Base-by-base conservation (phyloP, 2,113 vertebrate genomes). In the Sapajus apella region DNA sequence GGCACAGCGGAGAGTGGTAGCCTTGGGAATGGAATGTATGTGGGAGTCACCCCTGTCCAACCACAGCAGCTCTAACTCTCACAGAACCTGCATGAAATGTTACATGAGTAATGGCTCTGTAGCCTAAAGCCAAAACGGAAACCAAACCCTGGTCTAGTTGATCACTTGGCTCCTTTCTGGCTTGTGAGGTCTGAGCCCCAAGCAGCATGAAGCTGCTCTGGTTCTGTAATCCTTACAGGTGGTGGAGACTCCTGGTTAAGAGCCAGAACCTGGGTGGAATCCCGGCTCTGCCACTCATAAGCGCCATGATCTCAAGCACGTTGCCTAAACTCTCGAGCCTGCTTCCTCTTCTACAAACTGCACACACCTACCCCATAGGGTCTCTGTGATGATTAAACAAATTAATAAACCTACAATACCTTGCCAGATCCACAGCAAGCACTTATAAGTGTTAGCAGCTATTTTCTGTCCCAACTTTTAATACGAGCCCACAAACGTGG, bases 381-480 rank as follows among this genome's bases (percentile, higher is more conserved):
- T 6, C 45, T 37, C 8, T 16, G 16, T 27, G 56, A 88, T 20
- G 73, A 82, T 52, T 61, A 50, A 77, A 93, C 80, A 92, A 77
- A 93, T 35, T 8, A 43, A 87, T 35, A 80, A 30, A 61, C 66
- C 58, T 27, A 23, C 55, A 90, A 47, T 37, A 58, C 64, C 32
- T 89, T 2, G 13, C 68, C 52, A 93, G 87, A 84, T 8, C 32
- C 37, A 70, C 16, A 37, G 61, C n/a, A 47, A 73, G 13, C 7
- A 32, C 64, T 91, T 73, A 14, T 16, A 73, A 55, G 27, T 3
- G 9, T 86, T 32, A 91, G 66, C 23, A 82, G 79, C 55, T 87
- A 73, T 75, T 89, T 64, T 76, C 92, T 72, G 70, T 47, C 83
- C 52, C 45, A 84, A 32, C n/a, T 52, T 91, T 56, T 35, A 76